phyloP scores from a whole-genome alignment of 2,113 vertebrate genomes.

The Benitochromis conjunctus region DNA sequence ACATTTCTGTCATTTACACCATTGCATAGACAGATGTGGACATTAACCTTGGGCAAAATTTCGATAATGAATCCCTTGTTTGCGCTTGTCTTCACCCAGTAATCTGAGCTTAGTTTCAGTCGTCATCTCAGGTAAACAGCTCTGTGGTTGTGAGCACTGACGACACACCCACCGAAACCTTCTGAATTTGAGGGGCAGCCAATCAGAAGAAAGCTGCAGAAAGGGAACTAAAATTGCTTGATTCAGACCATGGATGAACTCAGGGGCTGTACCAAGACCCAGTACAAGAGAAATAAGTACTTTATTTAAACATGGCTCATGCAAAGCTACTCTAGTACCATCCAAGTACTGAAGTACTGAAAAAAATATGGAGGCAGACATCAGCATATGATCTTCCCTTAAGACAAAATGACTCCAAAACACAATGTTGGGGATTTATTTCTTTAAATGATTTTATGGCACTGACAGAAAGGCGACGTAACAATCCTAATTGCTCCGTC shows the following conservation, averaged over 20 bases:
- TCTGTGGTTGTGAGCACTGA: neutral
- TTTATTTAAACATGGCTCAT: neutral
- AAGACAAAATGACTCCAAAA: neutral
- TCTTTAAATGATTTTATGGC: neutral
- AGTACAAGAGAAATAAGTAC: neutral
- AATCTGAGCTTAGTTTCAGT: neutral
- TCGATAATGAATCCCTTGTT: neutral
- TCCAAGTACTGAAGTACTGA: too few relatives aligned
- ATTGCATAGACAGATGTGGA: neutral
- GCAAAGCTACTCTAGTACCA: neutral
- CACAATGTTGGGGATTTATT: neutral
- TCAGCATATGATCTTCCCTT: neutral
- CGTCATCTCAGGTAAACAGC: neutral
- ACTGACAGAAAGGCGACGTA: neutral
- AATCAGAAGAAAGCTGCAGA: neutral
- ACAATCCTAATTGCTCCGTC: neutral
- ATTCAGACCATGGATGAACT: neutral
- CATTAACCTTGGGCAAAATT: neutral
- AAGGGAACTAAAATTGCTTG: neutral
- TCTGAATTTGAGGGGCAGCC: neutral
- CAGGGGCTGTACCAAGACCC: neutral
- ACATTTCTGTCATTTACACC: fast-evolving
- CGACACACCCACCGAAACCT: neutral
- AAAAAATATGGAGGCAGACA: neutral
- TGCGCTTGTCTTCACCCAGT: neutral